Percentiles rank a stretch among this genome's conserved stretches.
phyloP scores from a whole-genome alignment of 2,113 vertebrate species.

The Malaclemys terrapin region DNA sequence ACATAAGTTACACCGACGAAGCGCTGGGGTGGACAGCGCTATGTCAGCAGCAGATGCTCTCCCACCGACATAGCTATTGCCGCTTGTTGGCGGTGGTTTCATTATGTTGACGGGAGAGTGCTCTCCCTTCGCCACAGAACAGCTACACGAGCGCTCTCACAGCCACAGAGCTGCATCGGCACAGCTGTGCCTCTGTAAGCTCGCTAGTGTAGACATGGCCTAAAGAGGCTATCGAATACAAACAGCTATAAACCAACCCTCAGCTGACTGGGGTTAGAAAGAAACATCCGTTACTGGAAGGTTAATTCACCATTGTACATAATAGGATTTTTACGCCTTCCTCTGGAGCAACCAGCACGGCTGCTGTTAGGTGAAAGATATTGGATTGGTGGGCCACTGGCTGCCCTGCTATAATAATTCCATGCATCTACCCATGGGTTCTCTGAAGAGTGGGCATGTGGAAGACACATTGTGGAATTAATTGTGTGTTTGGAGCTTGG shows the following conservation, averaged over 20 bases:
- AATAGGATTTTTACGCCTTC: not conserved
- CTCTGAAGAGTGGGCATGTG: not conserved
- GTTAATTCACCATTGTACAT: not conserved
- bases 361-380: not conserved
- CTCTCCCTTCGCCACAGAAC: too few species aligned
- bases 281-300: not conserved
- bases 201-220: too few species aligned
- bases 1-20: too few species aligned
- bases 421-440: accelerated
- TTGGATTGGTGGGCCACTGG: not conserved
- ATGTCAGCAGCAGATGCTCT: too few species aligned
- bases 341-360: not conserved
- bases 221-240: not conserved
- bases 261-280: not conserved
- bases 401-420: not conserved
- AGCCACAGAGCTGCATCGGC: too few species aligned
- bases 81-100: too few species aligned
- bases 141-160: too few species aligned
- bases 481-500: not conserved
- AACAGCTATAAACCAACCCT: not conserved
- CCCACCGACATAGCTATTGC: too few species aligned
- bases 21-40: too few species aligned
- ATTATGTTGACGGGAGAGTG: too few species aligned
- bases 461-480: not conserved
- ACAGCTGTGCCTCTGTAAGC: too few species aligned